phyloP scores from a whole-genome alignment of 2,888 invertebrate genomes.

The Pseudeuparius sepicola region DNA sequence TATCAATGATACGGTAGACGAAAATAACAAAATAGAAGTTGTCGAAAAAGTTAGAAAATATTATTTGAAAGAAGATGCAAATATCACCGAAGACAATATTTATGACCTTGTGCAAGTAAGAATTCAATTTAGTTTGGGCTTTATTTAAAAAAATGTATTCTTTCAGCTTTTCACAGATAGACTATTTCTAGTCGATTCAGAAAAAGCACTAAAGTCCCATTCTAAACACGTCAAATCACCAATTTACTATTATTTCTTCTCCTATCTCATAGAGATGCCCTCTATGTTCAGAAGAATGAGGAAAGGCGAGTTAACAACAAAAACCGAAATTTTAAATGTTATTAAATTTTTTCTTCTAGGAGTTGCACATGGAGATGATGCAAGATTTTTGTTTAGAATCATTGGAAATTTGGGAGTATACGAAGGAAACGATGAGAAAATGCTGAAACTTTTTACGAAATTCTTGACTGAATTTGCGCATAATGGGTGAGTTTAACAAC shows the following conservation, averaged over 20 bases:
- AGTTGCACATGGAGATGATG: conserved; percentile 27
- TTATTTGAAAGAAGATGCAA: conserved; percentile 28
- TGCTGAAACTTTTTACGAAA: conserved; percentile 27
- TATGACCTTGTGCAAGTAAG: conserved; percentile 29
- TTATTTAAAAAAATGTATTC: not conserved
- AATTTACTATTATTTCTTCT: conserved; percentile 26
- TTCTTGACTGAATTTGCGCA: conserved; percentile 27
- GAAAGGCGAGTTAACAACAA: conserved; percentile 15
- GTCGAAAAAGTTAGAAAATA: conserved; percentile 26
- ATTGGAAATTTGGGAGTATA: conserved; percentile 18
- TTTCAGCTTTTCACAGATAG: conserved; percentile 52
- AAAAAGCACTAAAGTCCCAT: conserved; percentile 27
- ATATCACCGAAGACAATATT: conserved; percentile 23
- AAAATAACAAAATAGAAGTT: conserved; percentile 22
- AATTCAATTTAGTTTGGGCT: conserved; percentile 5
- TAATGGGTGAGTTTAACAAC: conserved; percentile 21
- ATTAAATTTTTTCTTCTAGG: conserved; percentile 21
- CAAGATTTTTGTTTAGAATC: conserved; percentile 22
- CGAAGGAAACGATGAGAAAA: conserved; percentile 23
- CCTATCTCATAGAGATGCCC: conserved; percentile 22
- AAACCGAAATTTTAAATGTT: no score
- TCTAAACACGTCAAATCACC: conserved; percentile 25
- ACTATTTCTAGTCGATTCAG: conserved; percentile 39
- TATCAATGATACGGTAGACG: conserved; percentile 28
- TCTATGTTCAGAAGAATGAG: conserved; percentile 16